These are phyloP conservation scores for Drosophila parabipectinata DNA, from an alignment of 1,140 invertebrate genomes.

Conservation along the genomic window DNA sequence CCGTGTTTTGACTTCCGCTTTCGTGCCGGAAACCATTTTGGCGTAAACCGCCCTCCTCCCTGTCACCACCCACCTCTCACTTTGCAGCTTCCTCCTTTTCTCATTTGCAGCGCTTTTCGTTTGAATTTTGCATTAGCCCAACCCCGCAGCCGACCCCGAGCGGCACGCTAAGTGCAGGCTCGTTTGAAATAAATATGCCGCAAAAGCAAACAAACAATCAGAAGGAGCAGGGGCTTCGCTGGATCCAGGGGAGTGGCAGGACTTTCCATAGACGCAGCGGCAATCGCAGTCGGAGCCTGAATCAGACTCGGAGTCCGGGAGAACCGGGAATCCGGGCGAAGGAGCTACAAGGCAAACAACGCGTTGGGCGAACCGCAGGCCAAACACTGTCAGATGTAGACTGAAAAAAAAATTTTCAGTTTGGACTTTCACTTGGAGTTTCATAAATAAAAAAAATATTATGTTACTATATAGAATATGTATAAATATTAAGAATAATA, in stretches of 20 bases:
- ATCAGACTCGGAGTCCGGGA: conserved; percentile 20
- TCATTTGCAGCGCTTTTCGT: conserved; percentile 78
- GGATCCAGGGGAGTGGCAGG: conserved; percentile 9
- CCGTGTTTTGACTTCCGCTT: conserved; percentile 74
- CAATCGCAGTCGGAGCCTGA: conserved; percentile 34
- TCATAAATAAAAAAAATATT: too few relatives aligned
- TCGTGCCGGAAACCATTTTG: conserved; percentile 80
- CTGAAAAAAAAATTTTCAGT: background rate
- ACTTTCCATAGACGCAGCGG: conserved; percentile 19
- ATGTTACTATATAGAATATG: too few relatives aligned
- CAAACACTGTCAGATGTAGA: conserved; percentile 36
- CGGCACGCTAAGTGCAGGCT: conserved; percentile 71
- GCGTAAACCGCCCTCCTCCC: conserved; percentile 56
- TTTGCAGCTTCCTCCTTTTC: conserved; percentile 23
- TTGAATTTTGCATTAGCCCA: conserved; percentile 77
- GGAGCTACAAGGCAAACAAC: conserved; percentile 66
- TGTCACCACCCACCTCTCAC: conserved; percentile 33
- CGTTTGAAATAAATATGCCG: conserved; percentile 81
- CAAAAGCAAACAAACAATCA: conserved; percentile 79
- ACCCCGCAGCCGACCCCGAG: background rate
- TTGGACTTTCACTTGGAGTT: too few relatives aligned
- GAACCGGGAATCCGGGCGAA: background rate
- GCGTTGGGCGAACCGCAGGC: conserved; percentile 70
- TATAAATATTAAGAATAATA: too few relatives aligned
- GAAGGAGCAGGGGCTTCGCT: conserved; percentile 21